Evolutionary conservation across 2,113 vertebrate species (phyloP).

Genomic region (Notarius lentiginosus): DNA sequence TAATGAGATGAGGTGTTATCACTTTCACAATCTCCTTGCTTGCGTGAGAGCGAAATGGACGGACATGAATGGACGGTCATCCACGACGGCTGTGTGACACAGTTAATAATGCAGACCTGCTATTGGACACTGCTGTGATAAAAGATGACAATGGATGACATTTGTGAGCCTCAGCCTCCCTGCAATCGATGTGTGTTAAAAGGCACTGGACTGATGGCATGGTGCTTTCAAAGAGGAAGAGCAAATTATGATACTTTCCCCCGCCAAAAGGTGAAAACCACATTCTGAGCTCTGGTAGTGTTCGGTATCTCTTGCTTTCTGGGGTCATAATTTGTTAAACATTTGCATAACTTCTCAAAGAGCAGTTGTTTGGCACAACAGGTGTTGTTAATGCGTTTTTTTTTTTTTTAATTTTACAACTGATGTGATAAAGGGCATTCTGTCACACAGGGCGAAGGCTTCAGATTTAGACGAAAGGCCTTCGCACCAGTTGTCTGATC

Average conservation of each 20-base stretch:
- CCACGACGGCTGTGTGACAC: slow-evolving; percentile 45
- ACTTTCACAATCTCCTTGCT: slow-evolving; percentile 30
- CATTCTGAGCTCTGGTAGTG: not conserved
- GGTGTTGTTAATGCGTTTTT: slow-evolving; percentile 79
- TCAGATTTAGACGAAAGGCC: slow-evolving; percentile 77
- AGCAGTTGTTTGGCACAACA: slow-evolving; percentile 90
- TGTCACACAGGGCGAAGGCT: slow-evolving; percentile 69
- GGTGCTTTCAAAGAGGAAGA: slow-evolving; percentile 73
- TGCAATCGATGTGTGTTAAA: slow-evolving; percentile 75
- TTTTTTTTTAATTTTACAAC: slow-evolving; percentile 62
- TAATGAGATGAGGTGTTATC: no score
- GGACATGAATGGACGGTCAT: slow-evolving; percentile 49
- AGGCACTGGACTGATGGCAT: slow-evolving; percentile 65
- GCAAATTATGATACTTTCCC: slow-evolving; percentile 6
- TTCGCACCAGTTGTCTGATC: slow-evolving; percentile 89
- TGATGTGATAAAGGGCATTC: slow-evolving; percentile 84
- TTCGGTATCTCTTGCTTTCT: slow-evolving; percentile 56
- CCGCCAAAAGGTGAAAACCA: not conserved
- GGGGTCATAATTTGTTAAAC: slow-evolving; percentile 75
- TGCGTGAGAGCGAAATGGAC: slow-evolving; percentile 41
- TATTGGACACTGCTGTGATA: slow-evolving; percentile 85
- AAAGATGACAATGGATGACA: slow-evolving; percentile 85
- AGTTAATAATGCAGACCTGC: slow-evolving; percentile 72
- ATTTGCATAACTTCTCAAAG: slow-evolving; percentile 67
- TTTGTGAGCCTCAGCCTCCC: slow-evolving; percentile 78